Conservation (phyloP, 1,140 invertebrate species). For the Eubasilissa regina region DNA sequence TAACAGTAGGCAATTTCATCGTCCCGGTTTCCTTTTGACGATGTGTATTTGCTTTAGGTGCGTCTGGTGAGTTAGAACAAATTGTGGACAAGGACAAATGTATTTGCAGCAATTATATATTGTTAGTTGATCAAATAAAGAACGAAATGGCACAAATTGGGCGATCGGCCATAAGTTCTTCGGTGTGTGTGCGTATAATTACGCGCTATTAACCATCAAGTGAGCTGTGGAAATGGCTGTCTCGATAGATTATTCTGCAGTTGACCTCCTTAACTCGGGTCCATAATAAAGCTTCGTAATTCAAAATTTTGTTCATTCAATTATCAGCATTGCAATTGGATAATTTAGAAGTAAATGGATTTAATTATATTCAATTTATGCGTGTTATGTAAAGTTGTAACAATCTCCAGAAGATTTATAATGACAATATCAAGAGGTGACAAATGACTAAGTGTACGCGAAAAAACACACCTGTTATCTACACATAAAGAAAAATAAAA, state of each 20-base stretch:
- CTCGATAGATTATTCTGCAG: not conserved
- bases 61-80: not conserved
- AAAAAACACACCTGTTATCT: too few species aligned
- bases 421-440: too few species aligned
- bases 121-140: not conserved
- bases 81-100: conserved; percentile 10
- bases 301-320: too few species aligned
- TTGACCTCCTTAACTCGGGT: not conserved
- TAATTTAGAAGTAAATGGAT: too few species aligned
- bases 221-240: not conserved
- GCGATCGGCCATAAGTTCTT: not conserved
- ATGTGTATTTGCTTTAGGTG: not conserved
- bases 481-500: too few species aligned
- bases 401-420: too few species aligned
- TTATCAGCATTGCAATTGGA: too few species aligned
- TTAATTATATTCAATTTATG: too few species aligned
- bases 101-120: conserved; percentile 26
- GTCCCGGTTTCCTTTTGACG: conserved; percentile 9
- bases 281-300: too few species aligned
- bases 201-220: not conserved
- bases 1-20: not conserved
- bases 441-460: too few species aligned
- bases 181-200: conserved; percentile 5
- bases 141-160: conserved; percentile 14
- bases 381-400: too few species aligned